Evolutionary conservation across 2,797 vertebrate species (phyloP), one percentile per base, ranked within the genome.

Genomic region (Oreonectes daqikongensis): DNA sequence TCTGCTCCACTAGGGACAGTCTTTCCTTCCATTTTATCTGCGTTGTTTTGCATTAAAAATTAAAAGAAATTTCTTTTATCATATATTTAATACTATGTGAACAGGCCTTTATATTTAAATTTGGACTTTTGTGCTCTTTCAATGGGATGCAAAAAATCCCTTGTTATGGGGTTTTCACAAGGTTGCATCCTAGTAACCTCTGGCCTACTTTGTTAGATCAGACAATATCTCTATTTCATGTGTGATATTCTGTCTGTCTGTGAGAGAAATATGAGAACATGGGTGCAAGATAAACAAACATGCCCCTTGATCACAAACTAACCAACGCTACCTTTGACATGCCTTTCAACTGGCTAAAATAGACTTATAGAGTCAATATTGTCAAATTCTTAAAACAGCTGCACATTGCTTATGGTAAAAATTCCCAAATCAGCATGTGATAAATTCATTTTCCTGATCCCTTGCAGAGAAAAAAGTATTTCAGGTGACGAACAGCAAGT

Each of bases 1-100:
- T 40, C 22, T 65, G 3, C 40, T 32, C 64, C 73, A 76, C 65
- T 15, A 76, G 55, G 50, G 73, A 46, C 52, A 67, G 50, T 32
- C 22, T 67, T 57, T 57, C 14, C 30, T 32, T 5, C 26, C 28
- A 17, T 40, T 14, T 24, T 26, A 9, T n/a, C 4, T 4, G 2
- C 12, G 1, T 9, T 24, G 12, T 53, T 35, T 52, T 22, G n/a
- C n/a, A n/a, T n/a, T n/a, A n/a, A n/a, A n/a, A n/a, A n/a, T n/a
- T n/a, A n/a, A n/a, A n/a, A n/a, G n/a, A n/a, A n/a, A n/a, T n/a
- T n/a, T n/a, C n/a, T n/a, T n/a, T n/a, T n/a, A n/a, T n/a, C n/a
- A n/a, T n/a, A n/a, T n/a, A n/a, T n/a, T n/a, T n/a, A n/a, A n/a
- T n/a, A n/a, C n/a, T n/a, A n/a, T n/a, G n/a, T n/a, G n/a, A n/a